Evolutionary conservation across 1,140 invertebrate genomes (phyloP).

Genomic region (Hyposmocoma kahamanoa): DNA sequence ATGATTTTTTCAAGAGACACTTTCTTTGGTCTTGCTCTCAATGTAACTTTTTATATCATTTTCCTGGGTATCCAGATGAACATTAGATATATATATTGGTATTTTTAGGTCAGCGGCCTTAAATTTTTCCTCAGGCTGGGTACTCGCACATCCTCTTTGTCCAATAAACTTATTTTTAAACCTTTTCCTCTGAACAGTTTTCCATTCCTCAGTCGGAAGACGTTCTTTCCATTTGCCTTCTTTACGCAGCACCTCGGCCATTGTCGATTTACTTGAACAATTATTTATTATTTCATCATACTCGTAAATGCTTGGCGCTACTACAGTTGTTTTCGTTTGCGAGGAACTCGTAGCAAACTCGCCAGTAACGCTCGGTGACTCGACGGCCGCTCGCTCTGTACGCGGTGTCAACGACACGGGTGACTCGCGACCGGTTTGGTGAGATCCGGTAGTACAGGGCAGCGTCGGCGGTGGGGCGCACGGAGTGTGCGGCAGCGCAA

Average conservation of each 20-base stretch:
- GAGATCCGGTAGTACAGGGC: neutral
- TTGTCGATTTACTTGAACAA: neutral
- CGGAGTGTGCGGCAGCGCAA: neutral
- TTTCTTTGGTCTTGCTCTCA: neutral
- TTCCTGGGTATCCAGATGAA: neutral
- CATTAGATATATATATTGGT: neutral
- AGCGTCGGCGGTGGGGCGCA: neutral
- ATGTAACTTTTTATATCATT: conserved; percentile 2
- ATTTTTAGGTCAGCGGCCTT: conserved; percentile 1
- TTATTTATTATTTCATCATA: neutral
- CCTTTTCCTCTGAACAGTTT: neutral
- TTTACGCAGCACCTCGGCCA: neutral
- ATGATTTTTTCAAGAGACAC: neutral
- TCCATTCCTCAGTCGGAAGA: neutral
- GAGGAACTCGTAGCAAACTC: neutral
- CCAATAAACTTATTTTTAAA: neutral
- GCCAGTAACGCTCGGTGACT: neutral
- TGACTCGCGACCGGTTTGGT: neutral
- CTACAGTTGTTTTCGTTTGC: neutral
- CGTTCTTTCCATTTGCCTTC: neutral
- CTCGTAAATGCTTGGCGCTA: neutral
- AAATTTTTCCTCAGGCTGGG: neutral
- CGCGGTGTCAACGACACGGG: neutral
- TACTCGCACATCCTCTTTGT: neutral
- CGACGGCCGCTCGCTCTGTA: neutral